phyloP scores from a whole-genome alignment of 2,113 vertebrate genomes.

The Emydocephalus ijimae region DNA sequence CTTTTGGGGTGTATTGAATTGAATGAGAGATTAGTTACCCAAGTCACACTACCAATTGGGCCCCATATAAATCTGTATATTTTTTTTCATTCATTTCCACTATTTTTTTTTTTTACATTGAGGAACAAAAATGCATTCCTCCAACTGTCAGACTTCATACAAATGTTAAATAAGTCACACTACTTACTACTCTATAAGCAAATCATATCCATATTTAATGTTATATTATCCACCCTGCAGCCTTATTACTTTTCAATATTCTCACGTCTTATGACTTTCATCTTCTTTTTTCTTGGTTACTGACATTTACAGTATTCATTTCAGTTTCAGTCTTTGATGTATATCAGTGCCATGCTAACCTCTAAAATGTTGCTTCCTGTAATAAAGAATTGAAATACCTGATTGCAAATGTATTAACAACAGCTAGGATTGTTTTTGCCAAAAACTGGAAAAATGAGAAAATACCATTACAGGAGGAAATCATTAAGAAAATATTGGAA shows the following conservation, averaged over 20 bases:
- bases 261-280: neutral
- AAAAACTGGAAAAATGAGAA: too few relatives aligned
- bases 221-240: neutral
- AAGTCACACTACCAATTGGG: neutral
- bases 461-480: too few relatives aligned
- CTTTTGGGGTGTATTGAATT: neutral
- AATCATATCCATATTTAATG: neutral
- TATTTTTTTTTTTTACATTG: neutral
- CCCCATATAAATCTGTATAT: neutral
- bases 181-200: neutral
- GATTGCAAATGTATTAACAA: too few relatives aligned
- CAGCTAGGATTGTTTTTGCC: too few relatives aligned
- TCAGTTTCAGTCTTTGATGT: neutral
- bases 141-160: neutral
- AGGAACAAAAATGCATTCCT: neutral
- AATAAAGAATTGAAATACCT: too few relatives aligned
- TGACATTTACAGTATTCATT: neutral
- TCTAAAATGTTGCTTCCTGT: neutral
- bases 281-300: neutral
- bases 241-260: neutral
- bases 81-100: neutral
- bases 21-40: neutral
- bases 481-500: too few relatives aligned
- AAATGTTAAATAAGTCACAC: neutral
- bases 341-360: neutral